Evolutionary conservation across 2,113 vertebrate species (phyloP).

Genomic region (Corydoras sp.): DNA sequence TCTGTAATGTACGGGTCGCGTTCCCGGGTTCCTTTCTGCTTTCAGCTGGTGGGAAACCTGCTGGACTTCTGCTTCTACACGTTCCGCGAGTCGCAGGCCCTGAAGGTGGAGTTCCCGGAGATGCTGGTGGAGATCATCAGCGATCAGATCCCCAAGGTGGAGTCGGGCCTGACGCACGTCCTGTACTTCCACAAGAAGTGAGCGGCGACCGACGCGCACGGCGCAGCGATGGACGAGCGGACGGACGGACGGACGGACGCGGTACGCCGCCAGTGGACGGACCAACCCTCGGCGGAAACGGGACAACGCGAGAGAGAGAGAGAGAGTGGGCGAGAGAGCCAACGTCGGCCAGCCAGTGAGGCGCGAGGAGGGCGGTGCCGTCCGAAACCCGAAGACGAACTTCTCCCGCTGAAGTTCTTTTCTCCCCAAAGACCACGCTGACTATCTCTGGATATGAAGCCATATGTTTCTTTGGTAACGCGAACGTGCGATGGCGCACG

Average conservation of each 20-base stretch:
- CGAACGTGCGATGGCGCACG: constrained; percentile 48
- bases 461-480: constrained; percentile 85
- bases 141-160: constrained; percentile 99
- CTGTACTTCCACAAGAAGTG: constrained; percentile 99
- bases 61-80: constrained; percentile 99
- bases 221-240: neutral
- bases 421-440: constrained; percentile 68
- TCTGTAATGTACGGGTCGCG: too few species aligned
- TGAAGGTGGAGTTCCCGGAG: constrained; percentile 98
- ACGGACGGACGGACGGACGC: constrained; percentile 1
- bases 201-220: constrained; percentile 42
- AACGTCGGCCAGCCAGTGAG: constrained; percentile 8
- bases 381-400: constrained; percentile 26
- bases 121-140: constrained; percentile 99
- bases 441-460: constrained; percentile 95
- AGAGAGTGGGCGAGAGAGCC: constrained; percentile 3
- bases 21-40: neutral
- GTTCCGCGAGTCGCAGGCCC: constrained; percentile 95
- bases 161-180: constrained; percentile 92
- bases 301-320: neutral
- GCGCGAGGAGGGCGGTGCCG: constrained; percentile 25
- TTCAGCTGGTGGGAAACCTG: constrained; percentile 88
- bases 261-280: constrained; percentile 7
- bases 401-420: constrained; percentile 5
- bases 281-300: constrained; percentile 20